Percentiles rank a stretch among this genome's conserved stretches.
Evolutionary conservation across 2,113 vertebrate species (phyloP).

Genomic region (pig (Sus scrofa)): T2T-Sscrofa CM000816.6:97336001-97336500

Average conservation of each 20-base stretch:
- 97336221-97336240: neutral
- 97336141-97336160: constrained; percentile 44
- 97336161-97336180: constrained; percentile 22
- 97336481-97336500: neutral
- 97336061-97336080: constrained; percentile 30
- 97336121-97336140: neutral
- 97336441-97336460: neutral
- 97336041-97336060: constrained; percentile 3
- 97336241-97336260: neutral
- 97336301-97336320: neutral
- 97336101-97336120: constrained; percentile 42
- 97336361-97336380: neutral
- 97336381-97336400: constrained; percentile 26
- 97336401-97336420: constrained; percentile 26
- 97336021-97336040: neutral
- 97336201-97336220: neutral
- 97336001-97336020: neutral
- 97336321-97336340: neutral
- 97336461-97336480: neutral
- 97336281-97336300: neutral
- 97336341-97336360: neutral
- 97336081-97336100: constrained; percentile 49
- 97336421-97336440: neutral
- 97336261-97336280: neutral
- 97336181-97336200: neutral